phyloP scores from a whole-genome alignment of 2,113 vertebrate species.

The Fregata magnificens region DNA sequence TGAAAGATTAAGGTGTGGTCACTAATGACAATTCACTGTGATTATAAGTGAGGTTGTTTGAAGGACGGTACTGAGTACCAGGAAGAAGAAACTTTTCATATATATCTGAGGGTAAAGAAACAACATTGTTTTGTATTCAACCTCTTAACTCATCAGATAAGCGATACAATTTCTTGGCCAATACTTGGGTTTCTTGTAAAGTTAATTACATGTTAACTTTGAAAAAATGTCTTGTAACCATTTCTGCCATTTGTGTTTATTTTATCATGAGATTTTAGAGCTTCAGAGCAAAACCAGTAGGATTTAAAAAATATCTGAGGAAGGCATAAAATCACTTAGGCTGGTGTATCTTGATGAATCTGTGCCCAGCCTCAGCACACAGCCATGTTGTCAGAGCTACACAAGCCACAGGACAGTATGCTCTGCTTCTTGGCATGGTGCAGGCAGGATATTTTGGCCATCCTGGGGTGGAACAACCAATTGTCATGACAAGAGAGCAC shows the following conservation, averaged over 20 bases:
- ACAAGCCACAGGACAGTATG: background rate
- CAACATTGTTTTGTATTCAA: background rate
- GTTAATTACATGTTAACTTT: background rate
- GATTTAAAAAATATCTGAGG: background rate
- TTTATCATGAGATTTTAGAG: background rate
- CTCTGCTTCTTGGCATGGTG: background rate
- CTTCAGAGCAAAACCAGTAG: background rate
- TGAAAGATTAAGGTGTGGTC: background rate
- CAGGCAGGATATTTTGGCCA: background rate
- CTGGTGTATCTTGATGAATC: background rate
- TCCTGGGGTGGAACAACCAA: rapidly evolving
- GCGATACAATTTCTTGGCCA: background rate
- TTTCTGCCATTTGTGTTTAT: background rate
- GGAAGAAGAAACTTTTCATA: background rate
- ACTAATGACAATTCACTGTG: background rate
- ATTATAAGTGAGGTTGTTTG: background rate
- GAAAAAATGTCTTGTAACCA: background rate
- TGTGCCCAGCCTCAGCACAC: rapidly evolving
- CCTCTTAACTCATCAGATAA: background rate
- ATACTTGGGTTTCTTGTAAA: background rate
- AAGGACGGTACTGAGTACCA: background rate
- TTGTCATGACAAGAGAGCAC: background rate
- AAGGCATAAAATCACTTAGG: background rate
- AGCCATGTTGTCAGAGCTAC: rapidly evolving
- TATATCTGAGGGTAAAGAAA: background rate